A percentile compares a stretch with the other conserved stretches of the same genome.
Evolutionary conservation across 2,888 invertebrate species (phyloP).

Genomic region (Nemurella pictetii): DNA sequence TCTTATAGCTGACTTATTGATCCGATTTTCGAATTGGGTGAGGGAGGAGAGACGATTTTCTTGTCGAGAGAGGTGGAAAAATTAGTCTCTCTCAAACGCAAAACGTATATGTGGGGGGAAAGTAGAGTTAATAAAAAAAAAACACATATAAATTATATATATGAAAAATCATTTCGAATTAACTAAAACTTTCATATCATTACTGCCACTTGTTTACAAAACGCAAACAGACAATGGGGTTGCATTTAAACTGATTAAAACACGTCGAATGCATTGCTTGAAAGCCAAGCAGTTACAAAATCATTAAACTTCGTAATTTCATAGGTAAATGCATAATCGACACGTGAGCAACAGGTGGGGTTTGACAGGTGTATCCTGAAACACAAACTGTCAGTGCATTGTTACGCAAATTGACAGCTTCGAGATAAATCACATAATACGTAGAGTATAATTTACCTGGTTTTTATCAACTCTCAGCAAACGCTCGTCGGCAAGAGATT

Average conservation of each 20-base stretch:
- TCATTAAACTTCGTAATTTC: background rate
- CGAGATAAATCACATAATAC: background rate
- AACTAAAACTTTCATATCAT: too few relatives aligned
- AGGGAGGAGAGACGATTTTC: background rate
- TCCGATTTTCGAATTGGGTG: background rate
- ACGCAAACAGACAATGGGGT: background rate
- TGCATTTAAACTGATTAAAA: background rate
- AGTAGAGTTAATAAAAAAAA: too few relatives aligned
- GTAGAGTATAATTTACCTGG: conserved; percentile 56
- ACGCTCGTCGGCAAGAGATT: conserved; percentile 70
- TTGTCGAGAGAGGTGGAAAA: background rate
- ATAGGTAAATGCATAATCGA: background rate
- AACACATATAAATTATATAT: too few relatives aligned
- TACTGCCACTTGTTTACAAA: too few relatives aligned
- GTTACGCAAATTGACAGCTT: background rate
- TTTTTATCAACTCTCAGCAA: conserved; percentile 68
- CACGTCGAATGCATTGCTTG: background rate
- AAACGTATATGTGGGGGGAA: background rate
- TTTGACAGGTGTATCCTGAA: background rate
- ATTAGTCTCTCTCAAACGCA: background rate
- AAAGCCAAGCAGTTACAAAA: too few relatives aligned
- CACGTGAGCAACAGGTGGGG: background rate
- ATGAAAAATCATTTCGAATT: too few relatives aligned
- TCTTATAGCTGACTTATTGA: background rate
- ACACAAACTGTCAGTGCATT: background rate